Percentiles rank a stretch among this genome's conserved stretches.
These are phyloP conservation scores for Maniola hyperantus DNA, from an alignment of 2,888 invertebrate species.

Conservation along the genomic window DNA sequence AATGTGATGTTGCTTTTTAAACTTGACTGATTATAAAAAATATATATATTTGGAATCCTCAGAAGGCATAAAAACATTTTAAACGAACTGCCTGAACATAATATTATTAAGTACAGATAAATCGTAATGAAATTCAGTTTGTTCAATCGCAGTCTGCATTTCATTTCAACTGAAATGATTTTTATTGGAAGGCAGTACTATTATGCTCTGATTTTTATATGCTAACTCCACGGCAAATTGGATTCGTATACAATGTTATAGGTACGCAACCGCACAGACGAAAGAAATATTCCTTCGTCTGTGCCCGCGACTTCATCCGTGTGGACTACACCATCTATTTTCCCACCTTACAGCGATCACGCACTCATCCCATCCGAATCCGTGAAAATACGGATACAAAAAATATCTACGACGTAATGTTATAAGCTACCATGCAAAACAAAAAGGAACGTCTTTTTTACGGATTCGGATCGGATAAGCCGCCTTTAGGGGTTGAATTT, in stretches of 20 bases:
- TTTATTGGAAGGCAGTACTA: slow-evolving; percentile 16
- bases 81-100: slow-evolving; percentile 7
- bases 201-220: slow-evolving; percentile 17
- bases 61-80: neutral
- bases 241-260: slow-evolving; percentile 8
- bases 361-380: no score
- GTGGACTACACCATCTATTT: no score
- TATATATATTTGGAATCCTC: neutral
- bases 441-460: no score
- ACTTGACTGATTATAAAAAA: no score
- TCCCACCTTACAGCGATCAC: no score
- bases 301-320: no score
- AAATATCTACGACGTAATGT: no score
- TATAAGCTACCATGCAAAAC: no score
- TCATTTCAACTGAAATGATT: slow-evolving; percentile 20
- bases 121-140: slow-evolving; percentile 27
- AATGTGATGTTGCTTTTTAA: no score
- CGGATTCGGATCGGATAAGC: no score
- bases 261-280: neutral
- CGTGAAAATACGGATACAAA: no score
- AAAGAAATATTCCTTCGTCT: neutral
- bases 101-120: slow-evolving; percentile 20
- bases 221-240: slow-evolving; percentile 3
- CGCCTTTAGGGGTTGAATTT: no score
- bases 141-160: slow-evolving; percentile 14